A percentile compares a stretch with the other conserved stretches of the same genome.
These are phyloP conservation scores for Sebastes cheni DNA, from an alignment of 2,797 vertebrate genomes.

Conservation along the genomic window DNA sequence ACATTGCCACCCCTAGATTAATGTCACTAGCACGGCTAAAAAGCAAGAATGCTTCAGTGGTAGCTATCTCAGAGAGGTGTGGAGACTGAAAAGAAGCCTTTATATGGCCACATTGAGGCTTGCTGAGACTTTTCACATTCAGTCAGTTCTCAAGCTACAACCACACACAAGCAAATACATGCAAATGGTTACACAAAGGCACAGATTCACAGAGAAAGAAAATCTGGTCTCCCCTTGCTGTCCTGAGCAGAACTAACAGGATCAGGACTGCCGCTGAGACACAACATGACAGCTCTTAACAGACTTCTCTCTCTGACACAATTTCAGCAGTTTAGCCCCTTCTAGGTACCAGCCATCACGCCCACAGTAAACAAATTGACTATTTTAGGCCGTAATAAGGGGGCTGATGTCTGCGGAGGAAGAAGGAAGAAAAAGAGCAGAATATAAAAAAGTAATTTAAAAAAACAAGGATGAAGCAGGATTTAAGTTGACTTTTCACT, in stretches of 20 bases:
- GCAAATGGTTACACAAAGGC: slow-evolving; percentile 4
- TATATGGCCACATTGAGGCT: background rate
- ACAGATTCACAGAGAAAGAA: slow-evolving; percentile 14
- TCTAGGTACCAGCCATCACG: slow-evolving; percentile 33
- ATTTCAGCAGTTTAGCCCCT: slow-evolving; percentile 49
- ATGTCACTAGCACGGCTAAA: background rate
- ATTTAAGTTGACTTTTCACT: slow-evolving; percentile 12
- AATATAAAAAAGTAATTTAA: slow-evolving; percentile 46
- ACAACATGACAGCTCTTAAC: slow-evolving; percentile 52
- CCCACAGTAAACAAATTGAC: slow-evolving; percentile 58
- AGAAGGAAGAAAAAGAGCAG: slow-evolving; percentile 11
- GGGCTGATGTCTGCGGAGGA: slow-evolving; percentile 13
- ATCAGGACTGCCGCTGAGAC: slow-evolving; percentile 59
- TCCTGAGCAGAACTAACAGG: slow-evolving; percentile 68
- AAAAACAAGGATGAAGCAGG: slow-evolving; percentile 24
- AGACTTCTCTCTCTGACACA: slow-evolving; percentile 53
- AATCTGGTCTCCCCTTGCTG: slow-evolving; percentile 31
- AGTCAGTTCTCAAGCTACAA: slow-evolving; percentile 8
- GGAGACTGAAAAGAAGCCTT: slow-evolving; percentile 4
- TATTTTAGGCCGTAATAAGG: slow-evolving; percentile 43
- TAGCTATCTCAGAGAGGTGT: slow-evolving; percentile 5
- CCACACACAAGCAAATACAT: slow-evolving; percentile 11
- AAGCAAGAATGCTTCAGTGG: background rate
- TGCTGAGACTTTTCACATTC: background rate
- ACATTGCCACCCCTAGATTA: too few species aligned